phyloP scores from a whole-genome alignment of 2,888 invertebrate genomes.

The Acanthosoma haemorrhoidale region DNA sequence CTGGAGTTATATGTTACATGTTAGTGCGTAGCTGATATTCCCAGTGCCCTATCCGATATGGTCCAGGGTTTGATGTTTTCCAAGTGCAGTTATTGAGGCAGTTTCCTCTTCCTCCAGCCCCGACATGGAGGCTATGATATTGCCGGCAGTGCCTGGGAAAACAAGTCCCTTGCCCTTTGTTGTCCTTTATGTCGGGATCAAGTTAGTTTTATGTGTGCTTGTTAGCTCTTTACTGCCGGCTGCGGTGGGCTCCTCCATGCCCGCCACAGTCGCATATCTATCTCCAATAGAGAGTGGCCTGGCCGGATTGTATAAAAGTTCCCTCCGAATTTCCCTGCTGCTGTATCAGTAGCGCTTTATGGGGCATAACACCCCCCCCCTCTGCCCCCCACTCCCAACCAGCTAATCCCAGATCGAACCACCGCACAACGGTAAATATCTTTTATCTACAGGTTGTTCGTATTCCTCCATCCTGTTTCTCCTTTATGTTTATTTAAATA shows the following conservation, averaged over 20 bases:
- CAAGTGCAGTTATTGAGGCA: no score
- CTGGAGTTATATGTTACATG: no score
- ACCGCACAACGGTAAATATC: neutral
- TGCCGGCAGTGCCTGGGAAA: neutral
- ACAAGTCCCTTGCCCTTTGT: neutral
- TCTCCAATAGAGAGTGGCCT: no score
- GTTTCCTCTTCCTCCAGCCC: neutral
- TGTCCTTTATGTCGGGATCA: neutral
- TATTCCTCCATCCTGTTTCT: no score
- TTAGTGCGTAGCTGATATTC: no score
- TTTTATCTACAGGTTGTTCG: no score
- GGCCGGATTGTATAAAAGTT: slow-evolving; percentile 2
- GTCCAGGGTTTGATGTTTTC: no score
- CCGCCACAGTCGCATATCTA: neutral
- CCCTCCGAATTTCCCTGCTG: slow-evolving; percentile 4
- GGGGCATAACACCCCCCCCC: slow-evolving; percentile 5
- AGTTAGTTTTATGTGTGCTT: neutral
- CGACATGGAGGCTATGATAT: neutral
- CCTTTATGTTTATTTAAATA: no score
- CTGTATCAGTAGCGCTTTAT: no score
- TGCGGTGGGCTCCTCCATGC: neutral
- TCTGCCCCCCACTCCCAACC: no score
- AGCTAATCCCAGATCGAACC: slow-evolving; percentile 1
- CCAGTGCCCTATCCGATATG: no score
- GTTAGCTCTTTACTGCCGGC: slow-evolving; percentile 1